Evolutionary conservation across 2,113 vertebrate species (phyloP).

Genomic region (Paralichthys olivaceus): DNA sequence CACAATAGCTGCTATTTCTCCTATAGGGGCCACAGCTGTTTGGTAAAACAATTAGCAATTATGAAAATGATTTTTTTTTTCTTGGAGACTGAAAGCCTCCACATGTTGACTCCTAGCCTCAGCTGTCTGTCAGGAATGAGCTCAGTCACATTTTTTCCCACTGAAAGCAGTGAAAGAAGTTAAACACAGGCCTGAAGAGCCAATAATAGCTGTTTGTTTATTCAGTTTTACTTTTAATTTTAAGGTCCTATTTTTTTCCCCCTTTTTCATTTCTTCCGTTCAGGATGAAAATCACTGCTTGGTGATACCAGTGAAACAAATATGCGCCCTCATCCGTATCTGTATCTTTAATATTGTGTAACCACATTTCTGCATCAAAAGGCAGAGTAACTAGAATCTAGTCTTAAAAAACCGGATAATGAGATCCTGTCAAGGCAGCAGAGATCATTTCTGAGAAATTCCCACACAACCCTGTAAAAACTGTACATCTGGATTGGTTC

Average conservation of each 20-base stretch:
- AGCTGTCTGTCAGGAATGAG: neutral
- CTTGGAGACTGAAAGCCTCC: constrained; percentile 23
- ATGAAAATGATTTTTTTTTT: constrained; percentile 12
- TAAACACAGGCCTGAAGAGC: neutral
- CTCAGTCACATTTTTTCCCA: constrained; percentile 8
- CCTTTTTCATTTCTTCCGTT: neutral
- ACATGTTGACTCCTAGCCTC: neutral
- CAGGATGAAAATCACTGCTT: constrained; percentile 1
- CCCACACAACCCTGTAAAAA: constrained; percentile 5
- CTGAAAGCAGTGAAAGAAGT: neutral
- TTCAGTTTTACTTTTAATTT: neutral
- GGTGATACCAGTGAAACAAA: constrained; percentile 25
- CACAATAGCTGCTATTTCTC: constrained; percentile 36
- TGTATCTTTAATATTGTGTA: constrained; percentile 22
- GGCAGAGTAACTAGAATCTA: neutral
- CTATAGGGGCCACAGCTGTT: constrained; percentile 33
- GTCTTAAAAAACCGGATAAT: constrained; percentile 12
- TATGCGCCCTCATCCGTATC: constrained; percentile 23
- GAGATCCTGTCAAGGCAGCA: constrained; percentile 18
- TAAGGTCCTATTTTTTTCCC: neutral
- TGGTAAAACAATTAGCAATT: constrained; percentile 53
- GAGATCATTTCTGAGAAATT: constrained; percentile 22
- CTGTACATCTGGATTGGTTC: neutral
- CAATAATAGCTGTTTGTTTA: neutral
- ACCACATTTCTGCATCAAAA: constrained; percentile 32